A percentile compares a stretch with the other conserved stretches of the same genome.
Conservation (phyloP, 2,113 vertebrate genomes). For the Cavia aperea region DNA sequence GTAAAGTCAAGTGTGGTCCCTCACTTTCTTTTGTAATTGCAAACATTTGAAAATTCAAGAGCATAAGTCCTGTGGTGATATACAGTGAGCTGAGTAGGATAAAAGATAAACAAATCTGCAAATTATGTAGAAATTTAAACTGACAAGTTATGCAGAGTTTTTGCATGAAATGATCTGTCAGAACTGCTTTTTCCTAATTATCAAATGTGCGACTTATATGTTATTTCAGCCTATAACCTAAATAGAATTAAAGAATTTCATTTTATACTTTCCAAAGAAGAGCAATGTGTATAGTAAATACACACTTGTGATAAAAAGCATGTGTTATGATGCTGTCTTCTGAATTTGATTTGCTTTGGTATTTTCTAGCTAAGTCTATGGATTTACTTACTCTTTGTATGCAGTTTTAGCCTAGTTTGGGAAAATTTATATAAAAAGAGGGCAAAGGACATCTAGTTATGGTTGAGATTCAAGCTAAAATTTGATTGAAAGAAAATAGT, state of each 20-base stretch:
- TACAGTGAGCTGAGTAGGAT: not conserved
- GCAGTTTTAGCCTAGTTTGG: conserved; percentile 10
- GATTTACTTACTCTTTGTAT: conserved; percentile 11
- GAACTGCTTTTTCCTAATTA: conserved; percentile 1
- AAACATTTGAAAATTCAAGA: conserved; percentile 57
- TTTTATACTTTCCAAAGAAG: conserved; percentile 6
- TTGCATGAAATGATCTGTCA: conserved; percentile 21
- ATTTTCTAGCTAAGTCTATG: conserved; percentile 7
- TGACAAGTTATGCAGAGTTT: conserved; percentile 24
- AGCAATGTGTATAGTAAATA: not conserved
- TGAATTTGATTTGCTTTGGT: conserved; percentile 39
- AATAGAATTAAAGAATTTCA: conserved; percentile 37
- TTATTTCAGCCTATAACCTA: not conserved
- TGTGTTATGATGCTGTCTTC: conserved; percentile 1
- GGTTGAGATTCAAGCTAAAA: conserved; percentile 34
- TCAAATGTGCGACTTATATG: not conserved
- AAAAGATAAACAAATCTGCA: conserved; percentile 6
- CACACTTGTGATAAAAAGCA: not conserved
- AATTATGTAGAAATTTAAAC: conserved; percentile 33
- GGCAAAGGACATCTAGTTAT: not conserved
- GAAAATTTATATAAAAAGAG: not conserved
- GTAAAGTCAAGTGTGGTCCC: conserved; percentile 58
- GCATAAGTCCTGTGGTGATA: not conserved
- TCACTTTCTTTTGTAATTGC: conserved; percentile 59
- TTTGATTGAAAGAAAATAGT: conserved; percentile 45